Conservation (phyloP, 2,888 invertebrate genomes). For the Flexamia atlantica region DNA sequence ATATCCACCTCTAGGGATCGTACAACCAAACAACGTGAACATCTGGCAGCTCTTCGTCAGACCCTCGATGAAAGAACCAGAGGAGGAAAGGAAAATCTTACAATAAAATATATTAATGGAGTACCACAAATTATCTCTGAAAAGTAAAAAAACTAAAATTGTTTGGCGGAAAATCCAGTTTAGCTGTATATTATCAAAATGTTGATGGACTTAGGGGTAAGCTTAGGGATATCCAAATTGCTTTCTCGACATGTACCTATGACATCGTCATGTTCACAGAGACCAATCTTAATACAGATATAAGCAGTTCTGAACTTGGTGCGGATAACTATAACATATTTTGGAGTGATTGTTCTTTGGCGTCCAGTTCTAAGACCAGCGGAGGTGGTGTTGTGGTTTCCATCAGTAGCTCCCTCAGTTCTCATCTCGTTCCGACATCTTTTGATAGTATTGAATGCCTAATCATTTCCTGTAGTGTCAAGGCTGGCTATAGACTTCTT, state of each 20-base stretch:
- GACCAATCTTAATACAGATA: conserved; percentile 41
- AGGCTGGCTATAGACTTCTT: neutral
- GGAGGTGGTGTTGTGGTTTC: conserved; percentile 30
- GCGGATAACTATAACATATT: neutral
- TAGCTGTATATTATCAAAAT: conserved; percentile 40
- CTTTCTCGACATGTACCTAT: conserved; percentile 20
- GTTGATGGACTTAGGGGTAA: neutral
- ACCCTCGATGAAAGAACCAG: neutral
- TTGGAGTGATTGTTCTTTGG: conserved; percentile 13
- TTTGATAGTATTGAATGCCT: conserved; percentile 15
- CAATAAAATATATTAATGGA: conserved; percentile 47
- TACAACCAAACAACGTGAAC: conserved; percentile 4
- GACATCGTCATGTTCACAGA: conserved; percentile 23
- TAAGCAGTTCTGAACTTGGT: conserved; percentile 19
- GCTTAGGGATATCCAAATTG: conserved; percentile 14
- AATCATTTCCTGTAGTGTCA: neutral
- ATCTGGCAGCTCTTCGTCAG: conserved; percentile 9
- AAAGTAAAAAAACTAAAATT: conserved; percentile 17
- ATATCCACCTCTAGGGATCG: conserved; percentile 19
- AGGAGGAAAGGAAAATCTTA: conserved; percentile 23
- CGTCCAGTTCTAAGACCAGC: conserved; percentile 36
- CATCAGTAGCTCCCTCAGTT: neutral
- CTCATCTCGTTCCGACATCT: neutral
- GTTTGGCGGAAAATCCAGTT: conserved; percentile 28
- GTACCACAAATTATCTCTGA: conserved; percentile 27